phyloP scores from a whole-genome alignment of 2,888 invertebrate genomes.

The Philopedon plagiatum region DNA sequence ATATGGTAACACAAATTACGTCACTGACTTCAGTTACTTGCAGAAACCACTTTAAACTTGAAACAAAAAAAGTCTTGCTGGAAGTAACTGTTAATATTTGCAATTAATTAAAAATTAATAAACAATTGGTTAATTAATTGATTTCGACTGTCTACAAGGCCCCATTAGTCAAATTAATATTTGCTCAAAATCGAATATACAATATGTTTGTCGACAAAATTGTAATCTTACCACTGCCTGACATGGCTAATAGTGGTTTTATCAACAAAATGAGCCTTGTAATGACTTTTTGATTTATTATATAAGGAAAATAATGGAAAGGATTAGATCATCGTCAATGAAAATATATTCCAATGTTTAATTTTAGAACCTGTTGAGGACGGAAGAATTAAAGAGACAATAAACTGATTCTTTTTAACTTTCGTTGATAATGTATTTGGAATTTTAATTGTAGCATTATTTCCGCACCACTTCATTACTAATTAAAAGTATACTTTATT shows the following conservation, averaged over 20 bases:
- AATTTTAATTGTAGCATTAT: too few relatives aligned
- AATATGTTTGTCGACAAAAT: not conserved
- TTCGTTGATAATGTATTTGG: too few relatives aligned
- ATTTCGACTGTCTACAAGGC: not conserved
- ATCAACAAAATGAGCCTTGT: not conserved
- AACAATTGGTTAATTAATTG: not conserved
- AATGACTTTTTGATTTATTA: constrained; percentile 7
- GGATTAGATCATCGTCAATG: constrained; percentile 5
- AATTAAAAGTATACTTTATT: too few relatives aligned
- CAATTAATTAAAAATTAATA: constrained; percentile 6
- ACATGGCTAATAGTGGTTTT: not conserved
- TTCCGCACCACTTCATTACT: too few relatives aligned
- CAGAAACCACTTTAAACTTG: not conserved
- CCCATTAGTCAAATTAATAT: constrained; percentile 11
- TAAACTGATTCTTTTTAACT: too few relatives aligned
- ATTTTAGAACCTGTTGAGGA: not conserved
- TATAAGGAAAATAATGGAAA: not conserved
- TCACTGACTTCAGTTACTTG: not conserved
- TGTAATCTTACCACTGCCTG: not conserved
- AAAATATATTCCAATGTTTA: constrained; percentile 1
- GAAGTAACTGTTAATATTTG: not conserved
- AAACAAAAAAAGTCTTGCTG: not conserved
- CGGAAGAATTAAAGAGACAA: too few relatives aligned
- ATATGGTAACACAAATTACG: too few relatives aligned
- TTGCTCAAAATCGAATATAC: constrained; percentile 1